Conservation (phyloP, 2,797 vertebrate genomes). For the Corythornis leucogaster region DNA sequence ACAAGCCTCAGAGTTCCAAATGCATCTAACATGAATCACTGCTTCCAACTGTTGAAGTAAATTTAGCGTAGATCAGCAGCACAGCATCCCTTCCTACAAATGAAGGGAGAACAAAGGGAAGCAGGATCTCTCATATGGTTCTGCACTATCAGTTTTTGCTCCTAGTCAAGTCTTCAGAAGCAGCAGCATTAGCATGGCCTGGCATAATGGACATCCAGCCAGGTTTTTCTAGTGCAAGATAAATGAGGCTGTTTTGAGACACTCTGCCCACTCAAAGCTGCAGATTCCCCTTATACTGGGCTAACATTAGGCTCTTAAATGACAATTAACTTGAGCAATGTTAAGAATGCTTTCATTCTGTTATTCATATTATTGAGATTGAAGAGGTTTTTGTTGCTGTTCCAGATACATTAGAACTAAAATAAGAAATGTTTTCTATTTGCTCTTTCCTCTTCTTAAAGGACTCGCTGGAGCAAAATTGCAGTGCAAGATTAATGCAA, state of each 20-base stretch:
- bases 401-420: slow-evolving; percentile 10
- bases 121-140: not conserved
- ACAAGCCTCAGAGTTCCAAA: not conserved
- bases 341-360: slow-evolving; percentile 48
- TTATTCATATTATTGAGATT: slow-evolving; percentile 40
- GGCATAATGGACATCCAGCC: not conserved
- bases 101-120: not conserved
- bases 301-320: slow-evolving; percentile 35
- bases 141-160: not conserved
- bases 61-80: not conserved
- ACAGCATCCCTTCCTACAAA: not conserved
- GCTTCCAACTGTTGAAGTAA: not conserved
- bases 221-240: not conserved
- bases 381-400: slow-evolving; percentile 11
- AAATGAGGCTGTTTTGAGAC: slow-evolving; percentile 13
- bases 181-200: not conserved
- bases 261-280: slow-evolving; percentile 15
- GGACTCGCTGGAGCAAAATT: slow-evolving; percentile 36
- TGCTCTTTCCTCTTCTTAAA: slow-evolving; percentile 45
- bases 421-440: not conserved
- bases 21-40: not conserved
- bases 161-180: not conserved
- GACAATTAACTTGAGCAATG: slow-evolving; percentile 44
- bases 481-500: slow-evolving; percentile 58
- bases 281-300: slow-evolving; percentile 11